Evolutionary conservation across 2,888 invertebrate species (phyloP), one percentile per base, ranked within the genome.

Genomic region (Lithophane ornitopus): DNA sequence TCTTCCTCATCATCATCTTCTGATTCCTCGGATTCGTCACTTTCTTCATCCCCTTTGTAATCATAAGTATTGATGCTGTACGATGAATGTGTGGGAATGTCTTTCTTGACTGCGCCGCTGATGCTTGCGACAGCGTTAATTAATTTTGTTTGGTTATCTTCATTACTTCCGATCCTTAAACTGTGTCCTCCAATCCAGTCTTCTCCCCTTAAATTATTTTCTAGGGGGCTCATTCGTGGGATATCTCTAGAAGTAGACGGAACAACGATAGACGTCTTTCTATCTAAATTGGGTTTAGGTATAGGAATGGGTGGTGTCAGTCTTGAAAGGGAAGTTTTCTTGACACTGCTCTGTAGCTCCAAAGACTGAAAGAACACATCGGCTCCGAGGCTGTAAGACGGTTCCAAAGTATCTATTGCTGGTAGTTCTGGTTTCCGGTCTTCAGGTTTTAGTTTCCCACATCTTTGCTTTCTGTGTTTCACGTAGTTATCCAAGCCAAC

Each of bases 341-440:
- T 98, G 0, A 97, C 96, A 88, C 98, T 98, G 89, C 98, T 98
- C 89, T 98, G 98, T 22, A 98, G 92, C 90, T 98, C 98, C 54
- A 99, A 93, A 0, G 98, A 98, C 56, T 98, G 98, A 89, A 99
- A 99, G 93, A 99, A 99, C 9, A 98, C 98, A 91, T 98, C 98
- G 0, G 98, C 98, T 81, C 98, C 98, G 8, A 98, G 95, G 68
- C 97, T 97, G 86, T 97, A 97, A 78, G 95, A 88, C 74, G 96
- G 92, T 91, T 97, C 94, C 84, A 97, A 84, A 63, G 95, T 77
- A 80, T 97, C 93, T 75, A 95, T 92, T 0, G 94, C 86, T 2
- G 94, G 92, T 12, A 95, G 87, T 44, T 93, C 94, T 3, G 93
- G 81, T 86, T 94, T 94, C 0, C 87, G 85, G 0, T 87, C 85